These are phyloP conservation scores for Crotalus adamanteus DNA, from an alignment of 2,797 vertebrate genomes.

Conservation along the genomic window DNA sequence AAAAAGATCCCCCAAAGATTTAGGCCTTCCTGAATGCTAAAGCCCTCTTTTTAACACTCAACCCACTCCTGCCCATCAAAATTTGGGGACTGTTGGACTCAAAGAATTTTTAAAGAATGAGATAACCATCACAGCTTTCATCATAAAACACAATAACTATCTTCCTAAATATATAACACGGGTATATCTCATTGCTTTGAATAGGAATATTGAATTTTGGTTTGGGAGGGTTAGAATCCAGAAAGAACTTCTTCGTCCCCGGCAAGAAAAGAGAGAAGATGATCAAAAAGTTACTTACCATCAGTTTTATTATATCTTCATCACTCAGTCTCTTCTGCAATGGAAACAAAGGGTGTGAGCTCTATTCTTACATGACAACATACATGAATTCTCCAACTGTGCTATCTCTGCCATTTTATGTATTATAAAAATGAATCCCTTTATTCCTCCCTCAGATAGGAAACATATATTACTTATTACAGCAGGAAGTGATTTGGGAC, in stretches of 20 bases:
- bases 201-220: neutral
- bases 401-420: neutral
- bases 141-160: neutral
- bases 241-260: neutral
- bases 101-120: neutral
- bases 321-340: neutral
- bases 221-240: neutral
- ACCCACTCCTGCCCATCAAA: neutral
- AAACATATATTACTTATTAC: neutral
- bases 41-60: too few species aligned
- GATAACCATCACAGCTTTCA: neutral
- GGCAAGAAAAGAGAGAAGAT: neutral
- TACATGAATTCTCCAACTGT: neutral
- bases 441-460: neutral
- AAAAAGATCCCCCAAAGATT: neutral
- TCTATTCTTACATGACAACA: neutral
- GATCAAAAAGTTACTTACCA: neutral
- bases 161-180: neutral
- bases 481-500: neutral
- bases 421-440: neutral
- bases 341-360: neutral
- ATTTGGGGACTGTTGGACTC: neutral
- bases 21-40: neutral
- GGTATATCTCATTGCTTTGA: neutral
- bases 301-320: accelerated